phyloP scores from a whole-genome alignment of 2,113 vertebrate species.

The Haemorhous mexicanus region DNA sequence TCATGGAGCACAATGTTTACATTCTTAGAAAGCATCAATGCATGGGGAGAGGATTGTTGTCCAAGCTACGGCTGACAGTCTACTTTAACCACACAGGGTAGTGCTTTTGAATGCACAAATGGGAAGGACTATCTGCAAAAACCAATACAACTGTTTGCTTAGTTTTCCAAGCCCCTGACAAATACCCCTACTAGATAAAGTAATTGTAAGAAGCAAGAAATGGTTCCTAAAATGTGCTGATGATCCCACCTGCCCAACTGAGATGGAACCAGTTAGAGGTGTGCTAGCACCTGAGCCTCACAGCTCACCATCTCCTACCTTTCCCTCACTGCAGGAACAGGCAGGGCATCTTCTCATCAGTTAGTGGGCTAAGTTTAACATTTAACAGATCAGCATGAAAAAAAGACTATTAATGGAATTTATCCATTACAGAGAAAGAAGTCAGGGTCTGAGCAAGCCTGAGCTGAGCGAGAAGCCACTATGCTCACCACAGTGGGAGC shows the following conservation, averaged over 20 bases:
- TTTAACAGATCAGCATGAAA: neutral
- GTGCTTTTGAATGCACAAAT: neutral
- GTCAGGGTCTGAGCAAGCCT: neutral
- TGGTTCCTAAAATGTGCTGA: neutral
- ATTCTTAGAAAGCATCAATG: neutral
- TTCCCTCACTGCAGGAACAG: neutral
- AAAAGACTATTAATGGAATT: neutral
- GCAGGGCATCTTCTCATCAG: neutral
- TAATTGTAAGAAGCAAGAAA: neutral
- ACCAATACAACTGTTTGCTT: neutral
- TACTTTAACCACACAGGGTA: neutral
- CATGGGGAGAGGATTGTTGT: rapidly evolving
- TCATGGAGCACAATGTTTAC: neutral
- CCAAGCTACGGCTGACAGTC: neutral
- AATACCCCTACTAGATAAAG: neutral
- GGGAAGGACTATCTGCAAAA: neutral
- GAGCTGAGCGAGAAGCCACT: rapidly evolving
- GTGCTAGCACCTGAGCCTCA: rapidly evolving
- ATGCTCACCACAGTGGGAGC: rapidly evolving
- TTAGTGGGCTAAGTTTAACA: neutral
- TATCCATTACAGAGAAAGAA: neutral
- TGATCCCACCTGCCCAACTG: rapidly evolving
- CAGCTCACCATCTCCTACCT: neutral
- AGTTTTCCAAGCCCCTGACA: neutral
- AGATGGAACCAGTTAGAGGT: neutral